Evolutionary conservation across 1,140 invertebrate genomes (phyloP), one percentile per base, ranked within the genome.

Genomic region (Cydia fagiglandana): DNA sequence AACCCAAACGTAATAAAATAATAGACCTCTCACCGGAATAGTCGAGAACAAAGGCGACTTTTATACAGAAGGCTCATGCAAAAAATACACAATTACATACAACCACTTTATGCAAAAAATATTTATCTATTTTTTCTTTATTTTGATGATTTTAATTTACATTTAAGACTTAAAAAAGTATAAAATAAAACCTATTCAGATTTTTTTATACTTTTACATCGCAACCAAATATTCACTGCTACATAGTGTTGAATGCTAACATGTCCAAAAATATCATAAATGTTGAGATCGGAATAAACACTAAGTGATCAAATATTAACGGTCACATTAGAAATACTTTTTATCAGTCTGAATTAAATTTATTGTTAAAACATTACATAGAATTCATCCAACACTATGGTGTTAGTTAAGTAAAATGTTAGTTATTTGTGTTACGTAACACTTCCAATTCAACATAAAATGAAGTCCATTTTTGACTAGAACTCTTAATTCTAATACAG

Each of bases 381-480:
- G 9, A 56, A 20, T 17, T 70, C 66, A 70, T 70, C 34, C n/a
- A 70, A 70, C 66, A 70, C 30, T 70, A 38, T 45, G 66, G 15
- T 41, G 66, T 70, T 70, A 70, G 66, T 70, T 70, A 28, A 53
- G 17, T 53, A 24, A 24, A 24, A 24, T 34, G 34, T 34, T 34
- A 7, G 53, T 61, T 61, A 24, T 20, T 61, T 70, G 45, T 70
- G 66, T 70, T 70, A 70, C 4, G 17, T 5, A 17, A 17, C 12
- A 12, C 12, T n/a, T 75, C 74, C 74, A 64, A 75, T 68, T 75
- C 64, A 80, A 4, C 41, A 50, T 34, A 81, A 82, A 79, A 86
- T 83, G 83, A 89, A 86, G 88, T 84, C 80, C 87, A 86, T 91
- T 91, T 90, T 92, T 92, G 91, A 92, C 91, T 92, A 92, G 91